Percentiles rank a stretch among this genome's conserved stretches.
Conservation (phyloP, 2,113 vertebrate genomes). For the Gallinago jamesoni region DNA sequence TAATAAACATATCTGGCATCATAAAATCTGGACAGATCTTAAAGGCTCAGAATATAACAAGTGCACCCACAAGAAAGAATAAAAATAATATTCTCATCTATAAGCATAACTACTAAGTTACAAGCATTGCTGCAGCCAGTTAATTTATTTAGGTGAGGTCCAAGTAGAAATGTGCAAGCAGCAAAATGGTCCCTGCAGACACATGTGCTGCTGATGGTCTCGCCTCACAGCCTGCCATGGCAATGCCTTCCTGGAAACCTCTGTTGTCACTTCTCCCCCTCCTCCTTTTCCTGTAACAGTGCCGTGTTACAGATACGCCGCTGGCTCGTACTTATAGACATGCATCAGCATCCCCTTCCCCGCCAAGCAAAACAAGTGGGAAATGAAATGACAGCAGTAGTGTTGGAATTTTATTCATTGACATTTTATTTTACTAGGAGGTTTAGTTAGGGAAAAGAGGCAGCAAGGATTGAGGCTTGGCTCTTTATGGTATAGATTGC, state of each 20-base stretch:
- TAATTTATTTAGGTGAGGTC: not conserved
- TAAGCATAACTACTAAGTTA: not conserved
- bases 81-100: not conserved
- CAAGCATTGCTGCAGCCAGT: not conserved
- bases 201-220: not conserved
- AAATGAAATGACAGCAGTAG: not conserved
- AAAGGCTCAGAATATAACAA: not conserved
- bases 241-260: not conserved
- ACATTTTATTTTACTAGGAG: not conserved
- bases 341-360: not conserved
- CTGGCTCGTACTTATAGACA: not conserved
- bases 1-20: not conserved
- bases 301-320: not conserved
- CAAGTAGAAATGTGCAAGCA: not conserved
- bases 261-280: not conserved
- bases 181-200: not conserved
- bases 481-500: fast-evolving
- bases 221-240: fast-evolving
- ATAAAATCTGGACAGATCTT: not conserved
- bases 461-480: not conserved
- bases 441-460: not conserved
- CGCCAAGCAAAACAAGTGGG: not conserved
- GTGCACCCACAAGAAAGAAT: not conserved
- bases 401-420: not conserved
- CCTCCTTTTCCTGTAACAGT: fast-evolving